Base-by-base conservation (phyloP, 2,888 invertebrate genomes). In the Hyposoter dolosus region DNA sequence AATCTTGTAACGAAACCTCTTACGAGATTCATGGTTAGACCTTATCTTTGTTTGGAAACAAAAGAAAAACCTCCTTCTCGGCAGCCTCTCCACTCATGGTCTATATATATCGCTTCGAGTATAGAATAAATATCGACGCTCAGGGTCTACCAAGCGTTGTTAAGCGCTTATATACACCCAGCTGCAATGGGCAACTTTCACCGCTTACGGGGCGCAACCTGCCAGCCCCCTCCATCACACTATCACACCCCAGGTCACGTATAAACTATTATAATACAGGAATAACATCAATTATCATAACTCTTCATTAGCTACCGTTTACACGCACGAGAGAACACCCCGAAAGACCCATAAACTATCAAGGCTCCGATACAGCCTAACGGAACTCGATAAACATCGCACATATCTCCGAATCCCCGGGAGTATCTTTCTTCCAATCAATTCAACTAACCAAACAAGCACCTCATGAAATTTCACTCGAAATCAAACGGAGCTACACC, bases 221-320 rank as follows among this genome's bases (percentile, higher is more conserved):
- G 15, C 53, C 15, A 66, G 68, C 68, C n/a, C 78, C 7, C 23
- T n/a, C 63, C 28, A 3, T 17, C 32, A 32, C 43, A 56, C 50
- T 23, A 28, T 17, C 79, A 47, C 79, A 63, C 71, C 32, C 68
- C 72, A 63, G 75, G 47, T 79, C 83, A 71, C 83, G 79, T 84
- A 80, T 63, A 28, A 63, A 84, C 83, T 80, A 79, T 84, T 84
- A 80, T 84, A 84, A 84, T 80, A 63, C 75, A 28, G 75, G 63
- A 69, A 79, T 60, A 74, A 83, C 68, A 84, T 84, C 83, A 84
- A 84, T 84, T 84, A 84, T 80, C 83, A 75, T 84, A 84, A 84
- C 83, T 80, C 83, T 75, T 84, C 75, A 84, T 84, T 84, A 84
- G 83, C 79, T 75, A 84, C 83, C 79, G 83, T 84, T 84, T 84